Conservation (phyloP, 2,113 vertebrate genomes). For the Dunckerocampus dactyliophorus region DNA sequence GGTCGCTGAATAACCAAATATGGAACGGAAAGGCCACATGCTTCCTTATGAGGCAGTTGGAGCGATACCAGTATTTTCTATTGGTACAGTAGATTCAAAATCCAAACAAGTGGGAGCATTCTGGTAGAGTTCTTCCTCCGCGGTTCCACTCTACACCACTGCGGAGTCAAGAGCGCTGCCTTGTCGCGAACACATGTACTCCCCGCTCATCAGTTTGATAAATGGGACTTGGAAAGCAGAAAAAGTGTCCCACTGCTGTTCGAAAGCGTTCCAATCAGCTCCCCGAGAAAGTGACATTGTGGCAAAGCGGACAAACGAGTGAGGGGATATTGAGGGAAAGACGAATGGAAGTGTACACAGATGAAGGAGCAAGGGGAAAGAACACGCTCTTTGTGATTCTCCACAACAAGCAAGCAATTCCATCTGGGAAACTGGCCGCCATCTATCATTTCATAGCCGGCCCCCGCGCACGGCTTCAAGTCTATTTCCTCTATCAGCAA, state of each 20-base stretch:
- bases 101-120: no score
- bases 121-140: no score
- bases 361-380: slow-evolving; percentile 36
- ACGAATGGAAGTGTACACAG: slow-evolving; percentile 43
- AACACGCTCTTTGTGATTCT: slow-evolving; percentile 42
- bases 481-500: slow-evolving; percentile 54
- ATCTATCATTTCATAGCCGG: slow-evolving; percentile 57
- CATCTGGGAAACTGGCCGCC: slow-evolving; percentile 33
- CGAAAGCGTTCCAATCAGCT: slow-evolving; percentile 28
- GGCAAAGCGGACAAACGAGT: slow-evolving; percentile 29
- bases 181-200: slow-evolving; percentile 19
- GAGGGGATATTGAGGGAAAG: slow-evolving; percentile 30
- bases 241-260: slow-evolving; percentile 9
- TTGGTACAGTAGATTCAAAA: no score
- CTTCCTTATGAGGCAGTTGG: no score
- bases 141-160: no score
- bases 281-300: slow-evolving; percentile 19
- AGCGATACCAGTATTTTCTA: no score
- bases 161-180: no score
- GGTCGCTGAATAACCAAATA: no score
- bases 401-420: slow-evolving; percentile 41
- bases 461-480: slow-evolving; percentile 29
- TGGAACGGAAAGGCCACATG: no score
- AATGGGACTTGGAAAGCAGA: slow-evolving; percentile 14
- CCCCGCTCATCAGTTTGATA: slow-evolving; percentile 31